A percentile compares a stretch with the other conserved stretches of the same genome.
Evolutionary conservation across 2,113 vertebrate genomes (phyloP).

Genomic region (Numida meleagris): DNA sequence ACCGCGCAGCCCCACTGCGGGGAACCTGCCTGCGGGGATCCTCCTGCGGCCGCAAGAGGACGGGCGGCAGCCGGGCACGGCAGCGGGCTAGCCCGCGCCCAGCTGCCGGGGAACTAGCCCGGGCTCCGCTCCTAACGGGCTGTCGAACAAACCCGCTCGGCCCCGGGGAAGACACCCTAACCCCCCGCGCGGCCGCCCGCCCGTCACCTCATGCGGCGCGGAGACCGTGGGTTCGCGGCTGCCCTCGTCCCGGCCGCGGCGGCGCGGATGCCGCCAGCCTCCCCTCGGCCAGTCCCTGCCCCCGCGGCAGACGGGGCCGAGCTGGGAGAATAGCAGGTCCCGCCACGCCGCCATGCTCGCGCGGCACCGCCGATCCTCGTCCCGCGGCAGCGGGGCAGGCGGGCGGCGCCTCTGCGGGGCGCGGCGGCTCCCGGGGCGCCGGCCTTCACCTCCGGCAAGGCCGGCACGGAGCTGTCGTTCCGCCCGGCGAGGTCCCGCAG

Average conservation of each 20-base stretch:
- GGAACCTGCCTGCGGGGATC: background rate
- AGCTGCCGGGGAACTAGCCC: no score
- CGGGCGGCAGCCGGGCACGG: no score
- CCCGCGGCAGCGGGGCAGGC: background rate
- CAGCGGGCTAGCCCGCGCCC: no score
- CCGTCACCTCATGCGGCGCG: background rate
- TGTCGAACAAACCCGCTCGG: background rate
- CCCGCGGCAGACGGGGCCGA: background rate
- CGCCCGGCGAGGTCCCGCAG: background rate
- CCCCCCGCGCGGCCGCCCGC: background rate
- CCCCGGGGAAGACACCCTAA: no score
- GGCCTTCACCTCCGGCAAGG: background rate
- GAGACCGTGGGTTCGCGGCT: no score
- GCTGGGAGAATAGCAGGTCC: background rate
- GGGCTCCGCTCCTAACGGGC: background rate
- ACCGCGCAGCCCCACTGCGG: fast-evolving
- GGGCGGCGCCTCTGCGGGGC: background rate
- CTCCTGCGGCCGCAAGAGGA: no score
- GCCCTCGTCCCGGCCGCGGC: no score
- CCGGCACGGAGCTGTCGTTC: no score
- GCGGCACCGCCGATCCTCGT: background rate
- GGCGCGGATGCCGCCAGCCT: background rate
- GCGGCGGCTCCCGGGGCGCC: background rate
- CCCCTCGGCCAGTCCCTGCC: background rate
- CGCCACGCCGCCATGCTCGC: constrained; percentile 5